Evolutionary conservation across 2,797 vertebrate genomes (phyloP), one percentile per base, ranked within the genome.

Genomic region (Miopithecus talapoin): DNA sequence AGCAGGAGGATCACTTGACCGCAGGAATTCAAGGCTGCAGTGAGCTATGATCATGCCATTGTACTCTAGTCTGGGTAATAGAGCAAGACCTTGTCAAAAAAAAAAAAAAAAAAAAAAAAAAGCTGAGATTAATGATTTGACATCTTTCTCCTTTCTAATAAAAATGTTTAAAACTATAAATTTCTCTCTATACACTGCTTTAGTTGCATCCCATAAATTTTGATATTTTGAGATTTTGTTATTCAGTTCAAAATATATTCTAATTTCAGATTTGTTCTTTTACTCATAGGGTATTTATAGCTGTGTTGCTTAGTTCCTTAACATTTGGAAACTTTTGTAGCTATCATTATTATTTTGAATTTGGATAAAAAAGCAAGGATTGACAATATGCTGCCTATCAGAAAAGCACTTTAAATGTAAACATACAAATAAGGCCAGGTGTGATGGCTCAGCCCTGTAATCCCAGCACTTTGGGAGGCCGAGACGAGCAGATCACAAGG

Each of bases 211-310:
- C 46, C 24, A 86, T 57, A 85, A 61, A 36, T 92, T 94, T 86
- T 83, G 33, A 41, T 89, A 36, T 78, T 95, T 88, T 92, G 90
- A 94, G 9, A 75, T 88, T 89, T 88, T 39, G 80, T 86, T 90
- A 81, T 50, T 96, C 39, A 84, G 2, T 88, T 95, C 14, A 86
- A 57, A 10, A 33, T 96, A 87, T 91, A 93, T 94, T 96, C 7
- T 80, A 79, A 75, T 93, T 75, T 97, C 74, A 76, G 81, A 94
- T 80, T 94, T 97, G 61, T 57, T 90, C 5, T 94, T 94, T 92
- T 41, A 84, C n/a, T 46, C 13, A 11, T 91, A 85, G 55, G 19
- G 85, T 81, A 85, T 95, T 97, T 92, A 72, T 57, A 91, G 76
- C 2, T 91, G 24, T 93, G 24, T 78, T 91, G 64, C 83, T 96